Evolutionary conservation across 2,113 vertebrate genomes (phyloP).

Genomic region (Lethenteron reissneri): DNA sequence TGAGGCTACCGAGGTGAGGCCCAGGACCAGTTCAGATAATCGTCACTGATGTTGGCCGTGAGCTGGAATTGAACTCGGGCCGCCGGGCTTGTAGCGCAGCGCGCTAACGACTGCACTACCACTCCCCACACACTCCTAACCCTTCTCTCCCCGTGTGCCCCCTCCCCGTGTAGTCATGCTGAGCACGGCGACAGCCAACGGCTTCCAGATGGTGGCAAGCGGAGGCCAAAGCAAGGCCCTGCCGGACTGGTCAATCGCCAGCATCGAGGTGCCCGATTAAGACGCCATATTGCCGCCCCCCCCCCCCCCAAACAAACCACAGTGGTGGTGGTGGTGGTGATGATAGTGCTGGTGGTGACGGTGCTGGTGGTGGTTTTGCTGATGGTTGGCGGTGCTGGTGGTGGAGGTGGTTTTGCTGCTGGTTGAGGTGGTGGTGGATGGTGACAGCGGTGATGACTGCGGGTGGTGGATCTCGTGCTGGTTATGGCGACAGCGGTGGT

Average conservation of each 20-base stretch:
- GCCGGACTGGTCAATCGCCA: constrained; percentile 88
- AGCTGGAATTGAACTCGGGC: not conserved
- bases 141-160: not conserved
- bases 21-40: not conserved
- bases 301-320: too few species aligned
- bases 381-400: too few species aligned
- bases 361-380: too few species aligned
- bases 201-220: constrained; percentile 96
- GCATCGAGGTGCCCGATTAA: constrained; percentile 43
- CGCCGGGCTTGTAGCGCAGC: not conserved
- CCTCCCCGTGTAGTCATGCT: constrained; percentile 38
- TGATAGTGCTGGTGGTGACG: too few species aligned
- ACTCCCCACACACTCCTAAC: not conserved
- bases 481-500: too few species aligned
- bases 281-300: too few species aligned
- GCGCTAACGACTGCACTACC: not conserved
- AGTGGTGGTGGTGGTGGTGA: too few species aligned
- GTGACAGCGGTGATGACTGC: too few species aligned
- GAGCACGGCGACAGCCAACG: constrained; percentile 81
- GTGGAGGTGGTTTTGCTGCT: too few species aligned
- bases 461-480: too few species aligned
- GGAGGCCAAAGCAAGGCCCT: constrained; percentile 86
- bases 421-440: too few species aligned
- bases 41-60: not conserved
- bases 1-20: not conserved